These are phyloP conservation scores for Brotula barbata DNA, from an alignment of 2,797 vertebrate genomes.

Conservation along the genomic window DNA sequence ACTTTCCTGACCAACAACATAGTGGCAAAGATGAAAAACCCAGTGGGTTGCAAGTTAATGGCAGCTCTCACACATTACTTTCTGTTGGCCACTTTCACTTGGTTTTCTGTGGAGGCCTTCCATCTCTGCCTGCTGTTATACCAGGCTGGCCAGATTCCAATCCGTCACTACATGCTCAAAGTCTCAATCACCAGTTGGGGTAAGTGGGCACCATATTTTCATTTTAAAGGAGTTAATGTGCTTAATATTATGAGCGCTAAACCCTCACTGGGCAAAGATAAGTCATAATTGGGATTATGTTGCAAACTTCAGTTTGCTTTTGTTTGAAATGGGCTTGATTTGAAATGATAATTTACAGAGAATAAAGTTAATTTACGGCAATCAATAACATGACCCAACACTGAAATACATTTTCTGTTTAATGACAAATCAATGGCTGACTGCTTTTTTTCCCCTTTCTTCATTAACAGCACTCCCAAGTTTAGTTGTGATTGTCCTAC, in stretches of 20 bases:
- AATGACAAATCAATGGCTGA: neutral
- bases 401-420: no score
- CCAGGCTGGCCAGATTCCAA: constrained; percentile 12
- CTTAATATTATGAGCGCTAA: no score
- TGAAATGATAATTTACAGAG: no score
- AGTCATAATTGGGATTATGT: no score
- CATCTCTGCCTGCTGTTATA: constrained; percentile 72
- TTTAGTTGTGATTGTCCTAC: constrained; percentile 42
- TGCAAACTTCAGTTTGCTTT: no score
- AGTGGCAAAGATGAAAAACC: constrained; percentile 37
- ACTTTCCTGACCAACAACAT: constrained; percentile 70
- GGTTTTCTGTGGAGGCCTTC: constrained; percentile 74
- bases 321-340: no score
- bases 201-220: constrained; percentile 37
- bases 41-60: constrained; percentile 56
- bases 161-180: constrained; percentile 66
- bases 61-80: constrained; percentile 74
- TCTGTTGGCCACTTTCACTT: constrained; percentile 74
- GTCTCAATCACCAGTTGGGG: constrained; percentile 68
- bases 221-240: no score
- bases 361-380: no score
- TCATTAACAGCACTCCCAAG: constrained; percentile 59
- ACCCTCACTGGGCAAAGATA: neutral
- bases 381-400: no score
- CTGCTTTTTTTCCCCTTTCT: neutral